These are phyloP conservation scores for Zootoca vivipara DNA, from an alignment of 2,113 vertebrate genomes.

Conservation along the genomic window DNA sequence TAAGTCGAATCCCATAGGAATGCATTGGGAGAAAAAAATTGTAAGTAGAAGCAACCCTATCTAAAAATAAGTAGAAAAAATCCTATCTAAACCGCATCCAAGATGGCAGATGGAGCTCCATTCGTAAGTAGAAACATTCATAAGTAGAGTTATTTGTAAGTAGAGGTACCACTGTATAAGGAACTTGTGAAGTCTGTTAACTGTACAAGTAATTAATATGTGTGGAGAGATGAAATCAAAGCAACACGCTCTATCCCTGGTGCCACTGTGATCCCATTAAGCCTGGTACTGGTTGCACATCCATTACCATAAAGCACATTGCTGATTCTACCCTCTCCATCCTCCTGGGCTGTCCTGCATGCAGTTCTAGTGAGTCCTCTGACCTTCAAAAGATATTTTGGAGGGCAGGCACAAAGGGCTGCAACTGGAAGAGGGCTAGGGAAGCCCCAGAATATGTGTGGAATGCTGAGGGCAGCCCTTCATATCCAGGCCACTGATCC, in stretches of 20 bases:
- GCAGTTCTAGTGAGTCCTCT: not conserved
- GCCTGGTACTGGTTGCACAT: not conserved
- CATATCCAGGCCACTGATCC: not conserved
- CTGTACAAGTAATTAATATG: not conserved
- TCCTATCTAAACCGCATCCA: no score
- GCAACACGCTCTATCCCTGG: not conserved
- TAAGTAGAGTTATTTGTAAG: no score
- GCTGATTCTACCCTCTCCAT: not conserved
- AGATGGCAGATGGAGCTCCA: no score
- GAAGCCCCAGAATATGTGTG: not conserved
- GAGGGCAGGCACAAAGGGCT: not conserved
- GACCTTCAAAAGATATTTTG: not conserved
- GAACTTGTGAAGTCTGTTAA: not conserved
- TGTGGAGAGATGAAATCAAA: not conserved
- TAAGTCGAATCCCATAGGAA: no score
- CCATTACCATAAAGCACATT: not conserved
- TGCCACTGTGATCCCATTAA: not conserved
- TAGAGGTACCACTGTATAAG: no score
- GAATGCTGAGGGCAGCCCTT: not conserved
- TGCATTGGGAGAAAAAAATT: no score
- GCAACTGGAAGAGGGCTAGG: not conserved
- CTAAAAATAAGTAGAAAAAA: no score
- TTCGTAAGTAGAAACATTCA: no score
- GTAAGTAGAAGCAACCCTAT: no score
- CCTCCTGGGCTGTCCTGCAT: not conserved